Evolutionary conservation across 2,797 vertebrate genomes (phyloP), one percentile per base, ranked within the genome.

Genomic region (Hydrophis major): DNA sequence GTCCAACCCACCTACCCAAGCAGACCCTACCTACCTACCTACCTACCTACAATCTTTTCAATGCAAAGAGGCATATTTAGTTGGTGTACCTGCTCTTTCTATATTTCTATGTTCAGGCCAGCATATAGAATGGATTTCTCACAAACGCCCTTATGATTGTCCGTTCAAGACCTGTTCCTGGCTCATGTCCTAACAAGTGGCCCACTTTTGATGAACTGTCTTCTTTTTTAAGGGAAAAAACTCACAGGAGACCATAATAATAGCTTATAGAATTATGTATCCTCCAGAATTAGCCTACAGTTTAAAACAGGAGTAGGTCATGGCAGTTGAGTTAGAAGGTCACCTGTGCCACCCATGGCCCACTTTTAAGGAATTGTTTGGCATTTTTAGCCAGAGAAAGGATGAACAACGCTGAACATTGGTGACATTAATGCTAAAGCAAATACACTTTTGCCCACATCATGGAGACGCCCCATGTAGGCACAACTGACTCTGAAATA

Each of bases 361-460:
- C 66, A n/a, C 13, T 93, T 66, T 57, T 66, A 56, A 90, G 37
- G 27, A 66, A 27, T 28, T 28, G 7, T 4, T n/a, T 74, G 22
- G 28, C 27, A 16, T 8, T 13, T n/a, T 66, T 13, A 18, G 28
- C 25, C 6, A 6, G 6, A 22, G 27, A 47, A 59, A 50, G 25
- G 53, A 4, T 5, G 2, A 16, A 16, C 12, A 55, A 6, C 13
- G 0, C 8, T 27, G 22, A 69, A 42, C n/a, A 22, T 27, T 37
- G 56, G 8, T 42, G 22, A 16, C 47, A 22, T 47, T 22, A 25
- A 78, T 4, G 37, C 55, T 94, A 92, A 92, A 94, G 93, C 87
- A 94, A 92, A 96, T 93, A 95, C 95, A 95, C 94, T 95, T 86
- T 95, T 78, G 96, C 95, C 95, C 93, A 57, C 53, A 93, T 92